Conservation (phyloP, 92 coral and sea anemone species). For the Heteractis magnifica region DNA sequence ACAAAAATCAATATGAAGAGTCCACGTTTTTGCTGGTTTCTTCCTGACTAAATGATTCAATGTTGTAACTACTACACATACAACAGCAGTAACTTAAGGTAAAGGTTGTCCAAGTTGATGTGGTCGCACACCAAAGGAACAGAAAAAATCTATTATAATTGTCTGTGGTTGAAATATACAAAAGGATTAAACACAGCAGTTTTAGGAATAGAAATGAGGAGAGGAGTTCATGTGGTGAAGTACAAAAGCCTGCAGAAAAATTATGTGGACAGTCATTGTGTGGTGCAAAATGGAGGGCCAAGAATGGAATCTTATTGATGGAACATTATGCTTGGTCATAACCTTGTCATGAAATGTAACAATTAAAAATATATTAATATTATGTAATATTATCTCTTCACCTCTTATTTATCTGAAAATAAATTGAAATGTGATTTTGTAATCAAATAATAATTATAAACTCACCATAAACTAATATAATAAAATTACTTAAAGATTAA, state of each 20-base stretch:
- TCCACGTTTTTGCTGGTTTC: neutral
- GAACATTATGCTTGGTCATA: neutral
- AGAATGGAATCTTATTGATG: neutral
- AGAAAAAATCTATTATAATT: neutral
- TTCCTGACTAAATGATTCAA: neutral
- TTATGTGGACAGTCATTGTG: neutral
- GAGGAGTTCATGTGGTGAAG: neutral
- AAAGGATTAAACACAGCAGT: neutral
- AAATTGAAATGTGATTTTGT: neutral
- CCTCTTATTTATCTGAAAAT: slow-evolving; percentile 1
- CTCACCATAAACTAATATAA: neutral
- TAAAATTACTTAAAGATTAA: neutral
- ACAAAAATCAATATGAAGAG: neutral
- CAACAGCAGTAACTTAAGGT: neutral
- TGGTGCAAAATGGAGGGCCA: neutral
- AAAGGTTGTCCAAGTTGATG: slow-evolving; percentile 8
- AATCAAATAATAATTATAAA: neutral
- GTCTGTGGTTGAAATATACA: neutral
- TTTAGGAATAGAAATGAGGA: neutral
- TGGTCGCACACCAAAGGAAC: neutral
- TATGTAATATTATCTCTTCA: neutral
- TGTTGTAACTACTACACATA: neutral
- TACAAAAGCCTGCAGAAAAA: neutral
- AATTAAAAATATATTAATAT: neutral
- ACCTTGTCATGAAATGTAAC: neutral